These are phyloP conservation scores for Drosophila eugracilis DNA, from an alignment of 1,140 invertebrate genomes.

Conservation along the genomic window DNA sequence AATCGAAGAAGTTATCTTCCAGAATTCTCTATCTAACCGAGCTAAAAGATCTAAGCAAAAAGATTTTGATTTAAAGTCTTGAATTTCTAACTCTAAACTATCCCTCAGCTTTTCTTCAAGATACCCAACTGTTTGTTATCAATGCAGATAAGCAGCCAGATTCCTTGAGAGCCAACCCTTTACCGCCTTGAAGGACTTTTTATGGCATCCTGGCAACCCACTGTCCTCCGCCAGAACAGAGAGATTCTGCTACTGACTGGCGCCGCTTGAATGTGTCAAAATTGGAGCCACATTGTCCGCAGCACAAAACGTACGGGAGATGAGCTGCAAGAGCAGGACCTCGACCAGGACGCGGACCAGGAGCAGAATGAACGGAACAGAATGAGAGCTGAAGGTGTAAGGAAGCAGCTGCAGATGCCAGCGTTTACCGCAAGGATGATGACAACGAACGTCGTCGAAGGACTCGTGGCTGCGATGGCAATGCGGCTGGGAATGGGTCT, in stretches of 20 bases:
- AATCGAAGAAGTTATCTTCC: too few species aligned
- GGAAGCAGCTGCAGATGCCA: conserved; percentile 68
- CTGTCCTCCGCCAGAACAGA: conserved; percentile 36
- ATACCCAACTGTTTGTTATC: not conserved
- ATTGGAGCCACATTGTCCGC: conserved; percentile 83
- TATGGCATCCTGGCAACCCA: conserved; percentile 20
- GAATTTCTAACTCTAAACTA: too few species aligned
- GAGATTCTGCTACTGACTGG: conserved; percentile 49
- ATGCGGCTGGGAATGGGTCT: not conserved
- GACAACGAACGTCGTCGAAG: conserved; percentile 25
- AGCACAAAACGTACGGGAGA: conserved; percentile 75
- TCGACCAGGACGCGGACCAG: conserved; percentile 8
- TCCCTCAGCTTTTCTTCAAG: not conserved
- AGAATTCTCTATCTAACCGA: too few species aligned
- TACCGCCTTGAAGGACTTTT: conserved; percentile 8
- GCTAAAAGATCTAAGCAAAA: too few species aligned
- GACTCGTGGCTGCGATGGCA: conserved; percentile 3
- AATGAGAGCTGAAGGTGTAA: conserved; percentile 33
- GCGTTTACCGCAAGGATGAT: conserved; percentile 72
- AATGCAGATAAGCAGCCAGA: not conserved
- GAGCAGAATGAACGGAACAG: too few species aligned
- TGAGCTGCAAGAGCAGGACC: conserved; percentile 10
- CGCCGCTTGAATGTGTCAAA: conserved; percentile 82
- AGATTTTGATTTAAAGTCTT: too few species aligned
- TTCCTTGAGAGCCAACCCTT: conserved; percentile 1